Evolutionary conservation across 2,113 vertebrate species (phyloP).

Genomic region (Daboia siamensis): DNA sequence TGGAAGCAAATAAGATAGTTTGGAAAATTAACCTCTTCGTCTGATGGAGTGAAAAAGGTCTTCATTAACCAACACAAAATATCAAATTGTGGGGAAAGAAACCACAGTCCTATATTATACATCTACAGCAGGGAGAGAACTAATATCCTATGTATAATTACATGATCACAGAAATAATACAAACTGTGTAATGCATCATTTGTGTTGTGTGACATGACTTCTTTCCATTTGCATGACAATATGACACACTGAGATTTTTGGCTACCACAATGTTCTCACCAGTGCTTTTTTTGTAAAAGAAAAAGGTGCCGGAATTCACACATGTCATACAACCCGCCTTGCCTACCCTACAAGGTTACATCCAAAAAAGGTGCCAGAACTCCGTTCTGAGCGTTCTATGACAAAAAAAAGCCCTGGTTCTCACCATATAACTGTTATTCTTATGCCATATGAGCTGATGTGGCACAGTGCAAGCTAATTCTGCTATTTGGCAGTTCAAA

Average conservation of each 20-base stretch:
- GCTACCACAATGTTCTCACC: background rate
- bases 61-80: background rate
- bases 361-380: too few species aligned
- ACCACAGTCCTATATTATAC: background rate
- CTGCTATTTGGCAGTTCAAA: too few species aligned
- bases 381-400: too few species aligned
- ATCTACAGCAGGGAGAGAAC: conserved; percentile 7
- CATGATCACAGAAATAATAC: background rate
- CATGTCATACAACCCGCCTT: too few species aligned
- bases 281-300: background rate
- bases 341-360: too few species aligned
- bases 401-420: background rate
- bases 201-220: background rate
- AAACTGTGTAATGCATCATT: background rate
- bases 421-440: conserved; percentile 27
- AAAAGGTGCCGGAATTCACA: too few species aligned
- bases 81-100: background rate
- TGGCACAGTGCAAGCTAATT: too few species aligned
- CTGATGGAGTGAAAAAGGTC: background rate
- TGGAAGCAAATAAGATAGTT: background rate
- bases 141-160: background rate
- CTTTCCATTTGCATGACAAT: background rate
- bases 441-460: background rate
- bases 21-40: background rate
- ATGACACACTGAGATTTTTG: background rate